Evolutionary conservation across 2,888 invertebrate genomes (phyloP).

Genomic region (Melanotus villosus): DNA sequence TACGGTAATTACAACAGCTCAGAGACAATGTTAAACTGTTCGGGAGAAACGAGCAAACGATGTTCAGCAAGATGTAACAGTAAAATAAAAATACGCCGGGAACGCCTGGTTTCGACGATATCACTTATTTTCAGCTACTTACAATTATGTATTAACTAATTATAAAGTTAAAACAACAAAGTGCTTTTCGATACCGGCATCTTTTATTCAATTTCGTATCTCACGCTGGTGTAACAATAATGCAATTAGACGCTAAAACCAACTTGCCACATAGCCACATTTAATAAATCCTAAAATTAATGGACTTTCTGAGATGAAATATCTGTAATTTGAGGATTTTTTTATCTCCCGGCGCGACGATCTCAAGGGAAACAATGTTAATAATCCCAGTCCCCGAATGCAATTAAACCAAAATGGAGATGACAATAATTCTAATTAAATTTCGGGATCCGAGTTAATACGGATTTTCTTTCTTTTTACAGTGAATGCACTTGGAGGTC

Average conservation of each 20-base stretch:
- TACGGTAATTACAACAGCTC: too few species aligned
- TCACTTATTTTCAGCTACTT: too few species aligned
- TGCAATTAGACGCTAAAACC: slow-evolving; percentile 18
- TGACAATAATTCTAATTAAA: slow-evolving; percentile 11
- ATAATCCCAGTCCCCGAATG: slow-evolving; percentile 14
- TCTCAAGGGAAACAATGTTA: slow-evolving; percentile 12
- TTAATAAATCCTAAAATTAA: slow-evolving; percentile 28
- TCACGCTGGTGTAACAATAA: not conserved
- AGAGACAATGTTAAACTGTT: too few species aligned
- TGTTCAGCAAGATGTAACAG: too few species aligned
- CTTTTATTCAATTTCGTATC: not conserved
- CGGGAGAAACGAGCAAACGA: too few species aligned
- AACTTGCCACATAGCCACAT: slow-evolving; percentile 17
- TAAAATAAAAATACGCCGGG: too few species aligned
- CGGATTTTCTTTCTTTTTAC: slow-evolving; percentile 38
- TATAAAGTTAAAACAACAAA: too few species aligned
- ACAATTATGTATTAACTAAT: too few species aligned
- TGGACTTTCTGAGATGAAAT: slow-evolving; percentile 19
- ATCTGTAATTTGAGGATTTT: not conserved
- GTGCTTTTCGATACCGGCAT: too few species aligned
- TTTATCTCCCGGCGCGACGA: not conserved
- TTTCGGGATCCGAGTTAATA: not conserved
- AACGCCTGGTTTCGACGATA: too few species aligned
- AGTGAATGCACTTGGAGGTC: slow-evolving; percentile 39
- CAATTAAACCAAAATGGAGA: slow-evolving; percentile 17